Percentiles rank a stretch among this genome's conserved stretches.
Evolutionary conservation across 2,113 vertebrate genomes (phyloP).

Genomic region (Centropus unirufus): DNA sequence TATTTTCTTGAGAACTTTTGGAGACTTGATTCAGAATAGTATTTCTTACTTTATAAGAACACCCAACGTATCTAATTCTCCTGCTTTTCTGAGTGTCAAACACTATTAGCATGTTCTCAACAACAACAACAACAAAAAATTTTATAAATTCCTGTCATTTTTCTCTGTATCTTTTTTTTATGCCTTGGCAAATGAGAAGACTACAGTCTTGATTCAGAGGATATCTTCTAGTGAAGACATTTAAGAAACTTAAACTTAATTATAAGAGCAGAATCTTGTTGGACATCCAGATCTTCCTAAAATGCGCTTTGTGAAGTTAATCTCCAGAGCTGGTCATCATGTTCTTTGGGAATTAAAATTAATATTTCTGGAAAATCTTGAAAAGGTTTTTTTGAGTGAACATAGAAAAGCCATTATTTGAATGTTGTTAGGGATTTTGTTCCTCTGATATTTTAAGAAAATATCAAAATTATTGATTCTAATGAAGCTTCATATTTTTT

Average conservation of each 20-base stretch:
- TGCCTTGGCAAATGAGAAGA: background rate
- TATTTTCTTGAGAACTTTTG: background rate
- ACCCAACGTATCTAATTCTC: background rate
- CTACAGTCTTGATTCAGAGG: background rate
- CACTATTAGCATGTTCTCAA: background rate
- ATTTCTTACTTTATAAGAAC: background rate
- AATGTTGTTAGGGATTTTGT: background rate
- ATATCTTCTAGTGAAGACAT: background rate
- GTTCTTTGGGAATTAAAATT: background rate
- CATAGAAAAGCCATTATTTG: background rate
- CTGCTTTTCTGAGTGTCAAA: background rate
- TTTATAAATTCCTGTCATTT: background rate
- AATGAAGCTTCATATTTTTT: background rate
- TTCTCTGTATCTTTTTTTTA: background rate
- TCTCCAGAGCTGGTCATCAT: background rate
- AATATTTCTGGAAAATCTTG: background rate
- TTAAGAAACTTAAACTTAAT: background rate
- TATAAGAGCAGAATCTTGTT: background rate
- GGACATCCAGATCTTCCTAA: background rate
- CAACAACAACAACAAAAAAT: background rate
- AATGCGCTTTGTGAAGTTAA: background rate
- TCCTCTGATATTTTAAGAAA: background rate
- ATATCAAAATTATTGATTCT: background rate
- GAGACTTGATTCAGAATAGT: background rate
- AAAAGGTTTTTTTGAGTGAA: background rate